Conservation (phyloP, 1,140 invertebrate species). For the Trichonephila inaurata region DNA sequence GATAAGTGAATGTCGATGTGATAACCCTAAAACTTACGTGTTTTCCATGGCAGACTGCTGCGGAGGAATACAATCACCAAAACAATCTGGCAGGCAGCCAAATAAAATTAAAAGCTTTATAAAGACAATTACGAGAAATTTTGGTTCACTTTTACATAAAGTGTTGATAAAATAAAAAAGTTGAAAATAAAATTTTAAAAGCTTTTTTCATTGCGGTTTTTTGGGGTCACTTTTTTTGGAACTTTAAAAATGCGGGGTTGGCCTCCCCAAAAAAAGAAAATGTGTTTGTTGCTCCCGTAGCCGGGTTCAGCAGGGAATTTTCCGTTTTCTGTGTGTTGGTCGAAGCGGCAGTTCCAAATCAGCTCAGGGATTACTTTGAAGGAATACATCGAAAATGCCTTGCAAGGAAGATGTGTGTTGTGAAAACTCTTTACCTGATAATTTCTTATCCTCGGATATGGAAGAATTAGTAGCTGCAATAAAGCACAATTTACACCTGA, state of each 20-base stretch:
- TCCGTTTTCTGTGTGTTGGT: neutral
- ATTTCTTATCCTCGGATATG: constrained; percentile 81
- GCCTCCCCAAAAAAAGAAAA: constrained; percentile 61
- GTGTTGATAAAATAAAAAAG: neutral
- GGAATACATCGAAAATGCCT: constrained; percentile 55
- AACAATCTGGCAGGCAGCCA: constrained; percentile 50
- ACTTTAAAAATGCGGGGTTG: constrained; percentile 52
- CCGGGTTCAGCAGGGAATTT: neutral
- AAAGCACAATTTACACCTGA: constrained; percentile 85
- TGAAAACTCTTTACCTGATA: constrained; percentile 33
- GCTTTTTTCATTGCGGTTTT: neutral
- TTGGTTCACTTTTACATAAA: neutral
- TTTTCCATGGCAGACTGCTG: constrained; percentile 44
- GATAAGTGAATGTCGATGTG: constrained; percentile 37
- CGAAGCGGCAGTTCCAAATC: neutral
- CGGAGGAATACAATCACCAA: constrained; percentile 56
- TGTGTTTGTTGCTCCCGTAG: constrained; percentile 63
- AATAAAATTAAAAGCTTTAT: constrained; percentile 1
- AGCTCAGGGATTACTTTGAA: constrained; percentile 51
- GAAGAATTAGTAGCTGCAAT: constrained; percentile 87
- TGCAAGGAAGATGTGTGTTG: constrained; percentile 69
- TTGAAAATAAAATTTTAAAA: neutral
- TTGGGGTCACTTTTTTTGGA: constrained; percentile 64
- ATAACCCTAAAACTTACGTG: constrained; percentile 63
- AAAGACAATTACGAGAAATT: neutral